A percentile compares a stretch with the other conserved stretches of the same genome.
phyloP scores from a whole-genome alignment of 2,888 invertebrate genomes.

The Salticus scenicus region DNA sequence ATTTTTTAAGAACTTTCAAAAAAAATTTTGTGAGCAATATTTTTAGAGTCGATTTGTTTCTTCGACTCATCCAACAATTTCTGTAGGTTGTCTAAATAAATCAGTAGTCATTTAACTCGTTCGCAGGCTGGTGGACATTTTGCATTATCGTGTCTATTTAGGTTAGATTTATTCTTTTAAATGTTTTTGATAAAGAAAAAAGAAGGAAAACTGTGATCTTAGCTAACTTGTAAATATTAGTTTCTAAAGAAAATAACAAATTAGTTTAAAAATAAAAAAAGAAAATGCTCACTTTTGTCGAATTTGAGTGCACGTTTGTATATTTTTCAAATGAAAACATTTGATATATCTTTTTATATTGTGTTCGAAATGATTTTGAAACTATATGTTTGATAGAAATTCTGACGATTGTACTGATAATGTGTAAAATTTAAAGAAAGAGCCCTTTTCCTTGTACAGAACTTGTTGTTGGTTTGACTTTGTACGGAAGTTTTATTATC shows the following conservation, averaged over 20 bases:
- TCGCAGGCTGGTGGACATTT: no score
- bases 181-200: constrained; percentile 5
- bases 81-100: no score
- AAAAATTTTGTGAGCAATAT: no score
- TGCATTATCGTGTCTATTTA: not conserved
- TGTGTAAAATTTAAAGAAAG: no score
- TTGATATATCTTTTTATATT: constrained; percentile 13
- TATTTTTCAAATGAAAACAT: constrained; percentile 13
- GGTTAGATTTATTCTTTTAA: not conserved
- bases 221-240: constrained; percentile 49
- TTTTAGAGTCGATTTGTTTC: no score
- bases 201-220: constrained; percentile 57
- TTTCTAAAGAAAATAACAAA: not conserved
- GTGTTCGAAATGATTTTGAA: not conserved
- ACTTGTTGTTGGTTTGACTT: no score
- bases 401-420: no score
- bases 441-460: no score
- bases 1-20: no score
- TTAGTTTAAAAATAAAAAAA: not conserved
- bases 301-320: constrained; percentile 7
- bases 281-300: constrained; percentile 19
- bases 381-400: not conserved
- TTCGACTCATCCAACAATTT: no score
- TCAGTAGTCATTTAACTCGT: no score
- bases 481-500: no score